phyloP scores from a whole-genome alignment of 2,888 invertebrate genomes.

The Tenthredo notha region DNA sequence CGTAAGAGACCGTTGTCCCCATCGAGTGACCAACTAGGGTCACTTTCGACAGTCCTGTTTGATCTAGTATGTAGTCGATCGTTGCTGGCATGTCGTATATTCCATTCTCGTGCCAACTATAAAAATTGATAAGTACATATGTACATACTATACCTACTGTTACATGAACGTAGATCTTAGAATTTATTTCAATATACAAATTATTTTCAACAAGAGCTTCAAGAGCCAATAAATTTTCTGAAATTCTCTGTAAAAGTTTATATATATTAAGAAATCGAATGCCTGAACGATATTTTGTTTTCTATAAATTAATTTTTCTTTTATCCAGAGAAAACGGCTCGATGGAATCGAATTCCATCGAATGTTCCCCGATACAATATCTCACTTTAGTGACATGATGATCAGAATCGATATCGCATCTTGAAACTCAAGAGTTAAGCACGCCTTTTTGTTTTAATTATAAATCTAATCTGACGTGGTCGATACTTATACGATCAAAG shows the following conservation, averaged over 20 bases:
- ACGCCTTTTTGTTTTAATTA: neutral
- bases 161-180: neutral
- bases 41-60: conserved; percentile 64
- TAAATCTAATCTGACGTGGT: neutral
- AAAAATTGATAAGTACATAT: neutral
- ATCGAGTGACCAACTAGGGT: conserved; percentile 70
- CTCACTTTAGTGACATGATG: neutral
- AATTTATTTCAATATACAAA: neutral
- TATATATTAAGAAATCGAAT: too few relatives aligned
- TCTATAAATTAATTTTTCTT: neutral
- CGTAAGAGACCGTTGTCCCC: conserved; percentile 68
- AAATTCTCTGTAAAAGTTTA: neutral
- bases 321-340: neutral
- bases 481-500: neutral
- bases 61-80: conserved; percentile 66
- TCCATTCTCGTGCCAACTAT: conserved; percentile 71
- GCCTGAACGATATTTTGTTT: neutral
- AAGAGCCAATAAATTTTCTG: neutral
- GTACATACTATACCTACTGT: too few relatives aligned
- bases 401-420: neutral
- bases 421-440: neutral
- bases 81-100: conserved; percentile 66
- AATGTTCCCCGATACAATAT: neutral
- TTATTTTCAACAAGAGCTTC: neutral
- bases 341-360: neutral